phyloP scores from a whole-genome alignment of 2,113 vertebrate genomes.

The Larimichthys polyactis region DNA sequence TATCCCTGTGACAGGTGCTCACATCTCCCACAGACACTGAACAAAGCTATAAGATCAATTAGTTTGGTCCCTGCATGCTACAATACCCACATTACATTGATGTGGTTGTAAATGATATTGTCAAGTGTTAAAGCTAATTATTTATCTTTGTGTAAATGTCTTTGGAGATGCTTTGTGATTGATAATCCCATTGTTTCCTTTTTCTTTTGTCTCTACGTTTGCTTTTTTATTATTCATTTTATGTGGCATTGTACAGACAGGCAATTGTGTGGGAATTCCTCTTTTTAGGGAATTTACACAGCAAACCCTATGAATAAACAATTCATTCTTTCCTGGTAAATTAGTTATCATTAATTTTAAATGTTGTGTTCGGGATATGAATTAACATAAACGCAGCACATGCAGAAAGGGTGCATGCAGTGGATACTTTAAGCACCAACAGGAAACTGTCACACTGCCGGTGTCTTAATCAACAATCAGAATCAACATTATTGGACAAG shows the following conservation, averaged over 20 bases:
- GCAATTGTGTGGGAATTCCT: conserved; percentile 79
- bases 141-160: conserved; percentile 71
- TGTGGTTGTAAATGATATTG: conserved; percentile 70
- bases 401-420: conserved; percentile 36
- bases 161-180: conserved; percentile 69
- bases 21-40: conserved; percentile 58
- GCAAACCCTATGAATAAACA: conserved; percentile 84
- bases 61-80: conserved; percentile 68
- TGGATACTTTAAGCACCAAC: conserved; percentile 57
- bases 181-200: conserved; percentile 80
- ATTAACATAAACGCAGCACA: conserved; percentile 65
- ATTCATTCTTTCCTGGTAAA: conserved; percentile 72
- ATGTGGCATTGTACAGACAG: conserved; percentile 72
- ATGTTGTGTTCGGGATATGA: conserved; percentile 70
- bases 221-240: conserved; percentile 84
- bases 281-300: conserved; percentile 81
- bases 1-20: conserved; percentile 69
- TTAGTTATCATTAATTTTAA: conserved; percentile 86
- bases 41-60: conserved; percentile 66
- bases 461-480: conserved; percentile 2
- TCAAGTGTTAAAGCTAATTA: conserved; percentile 77
- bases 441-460: conserved; percentile 27
- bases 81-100: conserved; percentile 75
- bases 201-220: conserved; percentile 70
- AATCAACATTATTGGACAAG: not conserved